Percentiles rank a stretch among this genome's conserved stretches.
phyloP scores from a whole-genome alignment of 2,113 vertebrate species.

The Cynoglossus semilaevis region DNA sequence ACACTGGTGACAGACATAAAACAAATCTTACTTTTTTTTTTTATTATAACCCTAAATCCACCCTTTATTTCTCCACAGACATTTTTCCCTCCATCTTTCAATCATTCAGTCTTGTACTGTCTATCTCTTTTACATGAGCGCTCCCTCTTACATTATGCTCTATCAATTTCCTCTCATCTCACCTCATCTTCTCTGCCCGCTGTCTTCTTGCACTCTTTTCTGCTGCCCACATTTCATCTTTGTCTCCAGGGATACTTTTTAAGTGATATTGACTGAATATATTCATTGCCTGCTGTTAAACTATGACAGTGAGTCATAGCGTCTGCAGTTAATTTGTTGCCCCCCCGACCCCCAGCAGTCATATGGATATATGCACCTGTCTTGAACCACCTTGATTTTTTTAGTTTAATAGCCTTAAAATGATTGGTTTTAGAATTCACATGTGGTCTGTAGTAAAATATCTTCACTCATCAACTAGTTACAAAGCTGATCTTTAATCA shows the following conservation, averaged over 20 bases:
- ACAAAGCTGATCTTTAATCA: too few species aligned
- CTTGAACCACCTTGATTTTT: too few species aligned
- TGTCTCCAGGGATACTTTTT: slow-evolving; percentile 51
- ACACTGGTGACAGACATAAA: slow-evolving; percentile 26
- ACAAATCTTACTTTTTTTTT: slow-evolving; percentile 32
- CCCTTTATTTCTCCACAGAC: slow-evolving; percentile 40
- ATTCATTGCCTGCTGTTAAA: slow-evolving; percentile 45
- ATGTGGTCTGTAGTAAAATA: too few species aligned
- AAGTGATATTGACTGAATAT: slow-evolving; percentile 59
- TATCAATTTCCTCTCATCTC: slow-evolving; percentile 64
- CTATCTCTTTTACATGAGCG: slow-evolving; percentile 54
- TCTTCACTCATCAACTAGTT: too few species aligned
- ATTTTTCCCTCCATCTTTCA: not conserved
- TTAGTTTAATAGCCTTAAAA: too few species aligned
- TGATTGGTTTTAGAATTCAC: too few species aligned
- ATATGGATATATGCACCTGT: not conserved
- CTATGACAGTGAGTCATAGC: slow-evolving; percentile 30
- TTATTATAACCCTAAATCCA: slow-evolving; percentile 12
- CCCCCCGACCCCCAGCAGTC: not conserved
- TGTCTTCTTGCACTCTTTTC: slow-evolving; percentile 36
- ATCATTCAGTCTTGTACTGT: slow-evolving; percentile 19
- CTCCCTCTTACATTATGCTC: slow-evolving; percentile 50
- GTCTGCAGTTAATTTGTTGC: slow-evolving; percentile 20
- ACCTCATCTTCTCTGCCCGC: slow-evolving; percentile 48
- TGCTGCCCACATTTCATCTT: slow-evolving; percentile 49